Conservation (phyloP, 2,797 vertebrate species). For the Megalops cyprinoides region DNA sequence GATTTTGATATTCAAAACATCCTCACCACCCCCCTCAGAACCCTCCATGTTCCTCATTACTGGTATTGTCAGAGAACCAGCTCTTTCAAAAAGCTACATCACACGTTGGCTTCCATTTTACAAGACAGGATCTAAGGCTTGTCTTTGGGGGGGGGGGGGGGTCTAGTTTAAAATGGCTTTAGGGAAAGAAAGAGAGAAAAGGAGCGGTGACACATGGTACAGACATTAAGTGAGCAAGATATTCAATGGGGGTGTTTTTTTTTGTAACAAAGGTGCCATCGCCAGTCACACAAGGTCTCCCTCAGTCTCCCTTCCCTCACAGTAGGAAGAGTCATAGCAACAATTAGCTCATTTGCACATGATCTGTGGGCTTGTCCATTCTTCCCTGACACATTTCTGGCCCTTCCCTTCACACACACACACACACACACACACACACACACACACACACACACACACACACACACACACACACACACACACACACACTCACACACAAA, state of each 20-base stretch:
- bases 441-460: no score
- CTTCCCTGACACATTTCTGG: conserved; percentile 16
- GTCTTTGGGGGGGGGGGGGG: conserved; percentile 79
- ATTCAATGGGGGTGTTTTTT: conserved; percentile 35
- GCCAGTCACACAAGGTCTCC: conserved; percentile 33
- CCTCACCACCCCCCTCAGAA: neutral
- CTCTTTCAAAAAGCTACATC: conserved; percentile 54
- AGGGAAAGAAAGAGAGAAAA: conserved; percentile 50
- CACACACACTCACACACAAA: no score
- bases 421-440: no score
- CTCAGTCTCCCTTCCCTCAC: conserved; percentile 22
- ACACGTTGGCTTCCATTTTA: conserved; percentile 23
- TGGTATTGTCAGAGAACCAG: conserved; percentile 67
- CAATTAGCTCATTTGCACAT: conserved; percentile 58
- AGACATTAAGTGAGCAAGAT: conserved; percentile 45
- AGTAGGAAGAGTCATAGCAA: conserved; percentile 51
- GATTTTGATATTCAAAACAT: conserved; percentile 13
- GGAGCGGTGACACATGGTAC: conserved; percentile 32
- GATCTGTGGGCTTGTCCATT: conserved; percentile 59
- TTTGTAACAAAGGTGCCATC: conserved; percentile 51
- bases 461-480: no score
- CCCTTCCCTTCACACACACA: no score
- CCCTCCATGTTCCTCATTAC: conserved; percentile 67
- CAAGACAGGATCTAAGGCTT: conserved; percentile 66
- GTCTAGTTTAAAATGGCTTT: conserved; percentile 73